Conservation (phyloP, 2,113 vertebrate species). For the Calyptomena viridis region DNA sequence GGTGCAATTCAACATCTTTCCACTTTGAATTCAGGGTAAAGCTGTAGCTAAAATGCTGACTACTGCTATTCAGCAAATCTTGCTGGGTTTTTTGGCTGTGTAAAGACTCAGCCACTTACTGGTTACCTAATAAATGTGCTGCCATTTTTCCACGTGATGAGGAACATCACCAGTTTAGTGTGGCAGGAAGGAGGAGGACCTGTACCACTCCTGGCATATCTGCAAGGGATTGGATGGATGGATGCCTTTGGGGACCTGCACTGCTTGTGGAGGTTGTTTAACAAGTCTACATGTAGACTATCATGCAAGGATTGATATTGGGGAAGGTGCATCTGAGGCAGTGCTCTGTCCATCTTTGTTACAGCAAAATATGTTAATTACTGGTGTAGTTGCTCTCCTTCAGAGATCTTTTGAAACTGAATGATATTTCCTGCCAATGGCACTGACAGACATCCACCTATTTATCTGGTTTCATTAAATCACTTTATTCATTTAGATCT, state of each 20-base stretch:
- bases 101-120: not conserved
- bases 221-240: not conserved
- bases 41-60: not conserved
- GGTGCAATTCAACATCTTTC: not conserved
- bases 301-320: not conserved
- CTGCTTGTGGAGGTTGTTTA: not conserved
- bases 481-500: not conserved
- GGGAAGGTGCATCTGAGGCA: not conserved
- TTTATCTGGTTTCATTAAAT: not conserved
- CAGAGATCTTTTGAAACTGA: not conserved
- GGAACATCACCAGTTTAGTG: not conserved
- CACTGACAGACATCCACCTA: not conserved
- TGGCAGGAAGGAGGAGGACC: not conserved
- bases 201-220: not conserved
- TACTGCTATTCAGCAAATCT: not conserved
- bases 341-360: not conserved
- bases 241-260: not conserved
- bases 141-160: not conserved
- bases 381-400: not conserved
- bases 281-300: not conserved
- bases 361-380: not conserved
- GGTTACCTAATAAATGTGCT: not conserved
- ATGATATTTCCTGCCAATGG: not conserved
- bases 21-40: not conserved
- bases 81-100: not conserved